Evolutionary conservation across 2,888 invertebrate species (phyloP), one percentile per base, ranked within the genome.

Genomic region (Hydraecia micacea): DNA sequence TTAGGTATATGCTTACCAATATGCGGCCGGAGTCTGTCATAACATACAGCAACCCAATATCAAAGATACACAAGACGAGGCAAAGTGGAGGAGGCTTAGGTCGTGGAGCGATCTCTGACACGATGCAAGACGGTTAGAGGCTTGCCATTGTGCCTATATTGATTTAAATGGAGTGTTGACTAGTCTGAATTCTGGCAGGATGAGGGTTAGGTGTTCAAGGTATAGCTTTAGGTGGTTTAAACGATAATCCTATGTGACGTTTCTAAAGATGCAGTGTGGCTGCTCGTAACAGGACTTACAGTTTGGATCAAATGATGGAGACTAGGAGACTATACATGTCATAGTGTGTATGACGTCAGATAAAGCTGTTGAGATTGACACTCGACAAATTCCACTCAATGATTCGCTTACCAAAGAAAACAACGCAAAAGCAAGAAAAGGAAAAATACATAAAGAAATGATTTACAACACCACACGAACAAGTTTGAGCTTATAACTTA

Each of bases 1-100:
- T 55, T 79, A n/a, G n/a, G n/a, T n/a, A 79, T 86, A 80, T 79
- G 73, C 79, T 81, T 81, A 86, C 79, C 81, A 85, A 86, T 86
- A 85, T 88, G 72, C 68, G 80, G 62, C 69, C 49, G 78, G 69
- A 88, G 82, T 84, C 87, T 89, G 87, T 85, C 89, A 89, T 89
- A 88, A 89, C 88, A 89, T 69, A 69, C 67, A 85, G 80, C 79
- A 88, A 88, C 88, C 79, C 85, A 88, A 88, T 88, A 89, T 88
- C 73, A 72, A 87, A 85, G 81, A 88, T 88, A 89, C 87, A 87
- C 87, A 88, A 81, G 79, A 63, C 28, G 63, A 46, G n/a, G 62
- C 79, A 42, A 73, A 81, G 74, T 85, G 69, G 75, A 71, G 74
- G 36, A 79, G 85, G 89, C 81, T 89, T 89, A 84, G 77, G 66